A percentile compares a stretch with the other conserved stretches of the same genome.
Evolutionary conservation across 2,797 vertebrate genomes (phyloP).

Genomic region (Enteromius thamalakanensis): DNA sequence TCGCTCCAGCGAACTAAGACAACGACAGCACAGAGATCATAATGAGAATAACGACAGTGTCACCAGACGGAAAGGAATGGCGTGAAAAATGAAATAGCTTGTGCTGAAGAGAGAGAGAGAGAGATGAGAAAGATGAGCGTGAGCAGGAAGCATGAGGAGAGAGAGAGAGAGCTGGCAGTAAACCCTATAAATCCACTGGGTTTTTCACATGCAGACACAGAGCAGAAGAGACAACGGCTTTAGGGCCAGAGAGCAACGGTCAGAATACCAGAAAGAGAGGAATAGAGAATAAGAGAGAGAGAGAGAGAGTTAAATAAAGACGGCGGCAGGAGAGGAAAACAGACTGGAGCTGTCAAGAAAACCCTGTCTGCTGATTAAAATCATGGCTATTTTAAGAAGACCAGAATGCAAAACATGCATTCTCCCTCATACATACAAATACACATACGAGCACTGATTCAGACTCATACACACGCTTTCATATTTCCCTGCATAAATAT

Average conservation of each 20-base stretch:
- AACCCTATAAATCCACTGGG: constrained; percentile 79
- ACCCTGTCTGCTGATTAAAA: constrained; percentile 81
- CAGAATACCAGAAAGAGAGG: constrained; percentile 69
- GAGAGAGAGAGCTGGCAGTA: constrained; percentile 71
- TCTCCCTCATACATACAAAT: constrained; percentile 15
- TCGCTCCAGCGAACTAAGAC: constrained; percentile 55
- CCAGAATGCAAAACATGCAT: constrained; percentile 28
- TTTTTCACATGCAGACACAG: constrained; percentile 78
- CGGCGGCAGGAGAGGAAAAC: constrained; percentile 76
- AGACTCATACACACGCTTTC: neutral
- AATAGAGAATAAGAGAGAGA: constrained; percentile 62
- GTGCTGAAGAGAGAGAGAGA: constrained; percentile 50
- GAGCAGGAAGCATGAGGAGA: constrained; percentile 51
- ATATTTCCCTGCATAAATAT: neutral
- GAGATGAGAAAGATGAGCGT: constrained; percentile 53
- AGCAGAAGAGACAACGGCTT: constrained; percentile 82
- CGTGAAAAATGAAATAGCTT: constrained; percentile 64
- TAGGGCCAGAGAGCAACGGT: constrained; percentile 73
- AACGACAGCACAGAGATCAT: constrained; percentile 51
- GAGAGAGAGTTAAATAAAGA: constrained; percentile 73
- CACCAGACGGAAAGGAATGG: constrained; percentile 63
- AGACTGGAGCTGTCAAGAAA: constrained; percentile 80
- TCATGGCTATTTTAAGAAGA: constrained; percentile 14
- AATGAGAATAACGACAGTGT: constrained; percentile 68
- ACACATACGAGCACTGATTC: neutral